phyloP scores from a whole-genome alignment of 2,888 invertebrate genomes.

The Xanthorhoe designata region DNA sequence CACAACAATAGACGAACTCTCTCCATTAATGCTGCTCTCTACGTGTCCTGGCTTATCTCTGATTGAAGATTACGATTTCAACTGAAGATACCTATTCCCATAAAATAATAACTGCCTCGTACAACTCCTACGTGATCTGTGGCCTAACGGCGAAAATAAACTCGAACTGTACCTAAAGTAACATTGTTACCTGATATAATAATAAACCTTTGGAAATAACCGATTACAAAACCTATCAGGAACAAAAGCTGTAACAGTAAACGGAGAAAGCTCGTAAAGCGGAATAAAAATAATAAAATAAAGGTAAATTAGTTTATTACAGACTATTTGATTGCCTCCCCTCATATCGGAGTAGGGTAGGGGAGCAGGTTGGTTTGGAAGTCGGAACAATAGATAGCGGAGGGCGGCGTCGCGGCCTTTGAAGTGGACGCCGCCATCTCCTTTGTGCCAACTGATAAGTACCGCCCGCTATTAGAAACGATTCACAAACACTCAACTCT shows the following conservation, averaged over 20 bases:
- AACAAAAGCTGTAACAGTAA: constrained; percentile 32
- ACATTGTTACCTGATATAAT: constrained; percentile 5
- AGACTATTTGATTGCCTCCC: constrained; percentile 25
- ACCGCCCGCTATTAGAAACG: neutral
- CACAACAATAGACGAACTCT: neutral
- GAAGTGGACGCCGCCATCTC: constrained; percentile 25
- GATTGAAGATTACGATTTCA: neutral
- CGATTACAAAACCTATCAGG: constrained; percentile 29
- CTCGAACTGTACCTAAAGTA: neutral
- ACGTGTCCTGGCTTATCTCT: neutral
- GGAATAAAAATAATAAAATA: constrained; percentile 40
- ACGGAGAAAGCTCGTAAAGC: constrained; percentile 35
- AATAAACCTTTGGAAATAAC: constrained; percentile 21
- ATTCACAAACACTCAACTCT: neutral
- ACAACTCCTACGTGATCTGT: neutral
- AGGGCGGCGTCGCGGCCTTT: constrained; percentile 18
- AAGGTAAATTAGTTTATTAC: constrained; percentile 45
- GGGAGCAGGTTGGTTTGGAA: constrained; percentile 8
- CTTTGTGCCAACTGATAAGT: constrained; percentile 7
- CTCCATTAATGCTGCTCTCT: neutral
- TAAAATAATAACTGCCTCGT: neutral
- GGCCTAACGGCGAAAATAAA: constrained; percentile 1
- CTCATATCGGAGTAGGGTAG: neutral
- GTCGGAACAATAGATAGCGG: constrained; percentile 3
- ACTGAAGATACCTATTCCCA: neutral